These are phyloP conservation scores for Cossypha dichroa DNA, from an alignment of 2,797 vertebrate genomes.

Conservation along the genomic window DNA sequence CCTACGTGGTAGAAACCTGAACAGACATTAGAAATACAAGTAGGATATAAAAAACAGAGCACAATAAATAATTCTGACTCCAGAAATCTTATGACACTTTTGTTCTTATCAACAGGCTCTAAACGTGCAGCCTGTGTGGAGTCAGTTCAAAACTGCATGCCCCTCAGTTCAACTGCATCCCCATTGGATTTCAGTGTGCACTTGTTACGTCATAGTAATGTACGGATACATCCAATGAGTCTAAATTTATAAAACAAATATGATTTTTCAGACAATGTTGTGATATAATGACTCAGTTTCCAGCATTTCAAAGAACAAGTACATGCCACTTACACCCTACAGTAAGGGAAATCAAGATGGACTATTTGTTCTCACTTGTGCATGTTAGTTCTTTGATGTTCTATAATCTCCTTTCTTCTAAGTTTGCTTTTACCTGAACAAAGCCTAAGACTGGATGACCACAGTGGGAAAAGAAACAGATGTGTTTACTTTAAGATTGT, in stretches of 20 bases:
- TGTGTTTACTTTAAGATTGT: neutral
- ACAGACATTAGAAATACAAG: neutral
- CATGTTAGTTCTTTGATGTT: neutral
- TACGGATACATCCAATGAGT: neutral
- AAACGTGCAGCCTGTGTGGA: neutral
- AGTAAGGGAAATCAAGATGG: neutral
- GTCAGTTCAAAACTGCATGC: neutral
- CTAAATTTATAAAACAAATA: neutral
- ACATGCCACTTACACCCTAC: neutral
- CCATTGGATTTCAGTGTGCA: neutral
- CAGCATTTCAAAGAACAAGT: neutral
- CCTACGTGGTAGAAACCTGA: neutral
- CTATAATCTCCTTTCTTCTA: neutral
- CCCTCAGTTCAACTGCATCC: neutral
- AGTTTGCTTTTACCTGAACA: neutral
- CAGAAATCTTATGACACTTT: neutral
- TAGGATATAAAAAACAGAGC: neutral
- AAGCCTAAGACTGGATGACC: neutral
- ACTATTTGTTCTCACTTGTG: neutral
- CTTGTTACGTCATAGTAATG: neutral
- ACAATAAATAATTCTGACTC: neutral
- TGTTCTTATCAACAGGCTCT: neutral
- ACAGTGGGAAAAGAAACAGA: neutral
- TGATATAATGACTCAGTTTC: neutral
- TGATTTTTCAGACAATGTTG: neutral